phyloP scores from a whole-genome alignment of 2,113 vertebrate genomes.

The Craseonycteris thonglongyai region DNA sequence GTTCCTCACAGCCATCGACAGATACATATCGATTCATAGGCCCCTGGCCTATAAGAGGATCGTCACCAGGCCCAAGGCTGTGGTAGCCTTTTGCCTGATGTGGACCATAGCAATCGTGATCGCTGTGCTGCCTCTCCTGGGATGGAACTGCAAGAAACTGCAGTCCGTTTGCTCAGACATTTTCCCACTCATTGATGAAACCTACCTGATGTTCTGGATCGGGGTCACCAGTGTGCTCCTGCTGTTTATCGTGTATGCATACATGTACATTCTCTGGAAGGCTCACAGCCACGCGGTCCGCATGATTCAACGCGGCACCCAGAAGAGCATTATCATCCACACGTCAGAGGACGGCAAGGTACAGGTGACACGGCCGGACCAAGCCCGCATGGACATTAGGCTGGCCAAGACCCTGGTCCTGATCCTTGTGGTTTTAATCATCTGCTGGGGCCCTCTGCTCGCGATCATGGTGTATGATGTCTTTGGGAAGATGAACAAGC shows the following conservation, averaged over 20 bases:
- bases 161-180: constrained; percentile 96
- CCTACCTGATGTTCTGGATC: constrained; percentile 99
- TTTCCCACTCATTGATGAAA: constrained; percentile 97
- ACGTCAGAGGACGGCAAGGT: constrained; percentile 95
- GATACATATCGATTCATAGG: constrained; percentile 98
- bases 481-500: constrained; percentile 98
- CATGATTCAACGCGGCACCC: constrained; percentile 95
- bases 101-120: constrained; percentile 97
- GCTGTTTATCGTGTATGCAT: constrained; percentile 98
- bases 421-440: constrained; percentile 95
- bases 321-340: constrained; percentile 97
- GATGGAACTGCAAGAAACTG: constrained; percentile 98
- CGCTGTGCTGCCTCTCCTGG: constrained; percentile 94
- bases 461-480: constrained; percentile 99
- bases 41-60: constrained; percentile 96
- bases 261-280: constrained; percentile 99
- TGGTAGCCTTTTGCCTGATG: constrained; percentile 98
- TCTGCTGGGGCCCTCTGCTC: constrained; percentile 97
- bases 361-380: constrained; percentile 93
- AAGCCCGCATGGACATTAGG: constrained; percentile 98
- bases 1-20: constrained; percentile 98
- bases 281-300: constrained; percentile 96
- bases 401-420: constrained; percentile 98
- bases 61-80: constrained; percentile 96
- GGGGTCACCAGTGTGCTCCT: constrained; percentile 94